Base-by-base conservation (phyloP, 1,140 invertebrate genomes). In the Pseudomyrmex concolor region DNA sequence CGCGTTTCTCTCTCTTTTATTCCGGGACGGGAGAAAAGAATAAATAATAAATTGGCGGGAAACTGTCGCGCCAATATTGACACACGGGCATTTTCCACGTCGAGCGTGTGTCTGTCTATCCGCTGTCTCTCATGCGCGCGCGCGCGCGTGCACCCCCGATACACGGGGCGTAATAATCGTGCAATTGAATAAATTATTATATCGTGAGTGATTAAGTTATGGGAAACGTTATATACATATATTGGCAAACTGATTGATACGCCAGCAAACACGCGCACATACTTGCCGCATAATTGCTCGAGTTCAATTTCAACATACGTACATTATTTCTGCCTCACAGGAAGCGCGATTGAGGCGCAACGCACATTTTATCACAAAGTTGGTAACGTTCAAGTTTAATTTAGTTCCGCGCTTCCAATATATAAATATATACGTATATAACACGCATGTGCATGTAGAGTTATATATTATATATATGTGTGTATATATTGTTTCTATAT, bases 291-390 rank as follows among this genome's bases (percentile, higher is more conserved):
- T 78, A 78, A 78, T 78, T 78, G 19, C 54, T 48, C 43, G 51
- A 78, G 76, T n/a, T 50, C 55, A 43, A 70, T 80, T 71, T 71
- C 66, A 77, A 77, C 67, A n/a, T n/a, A n/a, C n/a, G n/a, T n/a
- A n/a, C n/a, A 43, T 80, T 80, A 78, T 78, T 78, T 70, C 64
- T 59, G 19, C 15, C 76, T 3, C 12, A 22, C 15, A 34, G 66
- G 43, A 80, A 71, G 48, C 76, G 25, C 25, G 25, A 25, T 25
- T 3, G 34, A 34, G 34, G 5, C 7, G 34, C 34, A 71, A 17
- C 9, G 54, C 59, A 19, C 22, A 34, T 80, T 80, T 80, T 71
- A 80, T 71, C 4, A 43, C 66, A 1, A 80, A 80, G 54, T 59
- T 70, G 19, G 9, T 48, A 57, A 70, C 64, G 55, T 80, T n/a